Base-by-base conservation (phyloP, 2,888 invertebrate species). In the Nesidiocoris tenuis region DNA sequence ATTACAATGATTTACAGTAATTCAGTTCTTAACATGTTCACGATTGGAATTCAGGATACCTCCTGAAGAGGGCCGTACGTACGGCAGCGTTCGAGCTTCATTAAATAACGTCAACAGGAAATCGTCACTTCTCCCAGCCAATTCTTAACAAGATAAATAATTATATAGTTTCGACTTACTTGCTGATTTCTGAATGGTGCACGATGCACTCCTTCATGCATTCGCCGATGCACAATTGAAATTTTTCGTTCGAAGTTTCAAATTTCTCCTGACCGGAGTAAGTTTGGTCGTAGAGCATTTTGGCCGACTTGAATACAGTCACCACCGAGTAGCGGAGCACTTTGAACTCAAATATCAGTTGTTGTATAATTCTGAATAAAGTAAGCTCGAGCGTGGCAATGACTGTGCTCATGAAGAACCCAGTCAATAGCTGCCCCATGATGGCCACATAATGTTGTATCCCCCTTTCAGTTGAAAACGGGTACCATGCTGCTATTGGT, bases 321-420 rank as follows among this genome's bases (percentile, higher is more conserved):
- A 21, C n/a, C 3, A 67, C 1, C 1, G 67, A 54, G 21, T 67
- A 67, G n/a, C n/a, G 55, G 9, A 67, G 23, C 0, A 67, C 67
- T 67, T 67, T 19, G 56, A 55, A 67, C 22, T 67, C 67, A 17
- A 67, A 55, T 16, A 56, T 67, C 1, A 67, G 16, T 0, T 39
- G 19, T 22, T 67, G 67, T 16, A 22, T 23, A 22, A 56, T 22
- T 19, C 56, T 39, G 23, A 67, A 67, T 19, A 67, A 5, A 1
- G 55, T 2, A 9, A 67, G 23, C 39, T 67, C 67, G 22, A 67
- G n/a, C 2, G 67, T 56, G 3, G 17, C 22, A 9, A 67, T 22
- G 2, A 67, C 56, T 0, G 16, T 16, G 9, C 54, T 9, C n/a
- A 67, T 18, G 2, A 54, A 21, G 9, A 19, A 21, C n/a, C 54